phyloP scores from a whole-genome alignment of 2,888 invertebrate genomes.

The Pterostichus madidus region DNA sequence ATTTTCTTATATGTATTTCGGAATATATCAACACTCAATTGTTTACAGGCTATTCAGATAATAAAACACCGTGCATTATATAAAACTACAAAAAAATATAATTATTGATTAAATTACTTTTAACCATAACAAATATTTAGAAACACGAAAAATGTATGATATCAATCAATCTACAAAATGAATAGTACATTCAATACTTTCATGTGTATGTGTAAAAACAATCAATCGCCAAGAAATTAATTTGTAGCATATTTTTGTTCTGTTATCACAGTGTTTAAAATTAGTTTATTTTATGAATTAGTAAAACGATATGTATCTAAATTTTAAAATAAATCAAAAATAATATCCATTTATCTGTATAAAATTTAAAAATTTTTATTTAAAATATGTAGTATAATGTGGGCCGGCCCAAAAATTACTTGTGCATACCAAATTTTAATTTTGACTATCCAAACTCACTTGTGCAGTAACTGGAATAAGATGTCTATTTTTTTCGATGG shows the following conservation, averaged over 20 bases:
- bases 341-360: not conserved
- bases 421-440: slow-evolving; percentile 40
- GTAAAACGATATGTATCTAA: no score
- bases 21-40: slow-evolving; percentile 1
- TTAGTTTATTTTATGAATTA: no score
- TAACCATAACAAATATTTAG: not conserved
- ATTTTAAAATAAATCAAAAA: slow-evolving; percentile 3
- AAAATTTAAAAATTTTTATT: not conserved
- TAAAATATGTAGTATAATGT: slow-evolving; percentile 13
- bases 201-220: no score
- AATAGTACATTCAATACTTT: no score
- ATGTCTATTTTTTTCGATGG: slow-evolving; percentile 57
- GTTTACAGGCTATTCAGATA: no score
- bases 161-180: not conserved
- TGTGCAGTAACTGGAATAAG: slow-evolving; percentile 49
- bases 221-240: no score
- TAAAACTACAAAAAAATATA: slow-evolving; percentile 21
- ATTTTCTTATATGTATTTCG: not conserved
- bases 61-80: not conserved
- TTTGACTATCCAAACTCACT: slow-evolving; percentile 56
- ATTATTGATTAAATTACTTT: no score
- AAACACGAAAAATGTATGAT: not conserved
- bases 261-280: no score
- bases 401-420: slow-evolving; percentile 55
- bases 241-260: no score